Conservation (phyloP, 2,888 invertebrate genomes). For the Pollenia labialis region DNA sequence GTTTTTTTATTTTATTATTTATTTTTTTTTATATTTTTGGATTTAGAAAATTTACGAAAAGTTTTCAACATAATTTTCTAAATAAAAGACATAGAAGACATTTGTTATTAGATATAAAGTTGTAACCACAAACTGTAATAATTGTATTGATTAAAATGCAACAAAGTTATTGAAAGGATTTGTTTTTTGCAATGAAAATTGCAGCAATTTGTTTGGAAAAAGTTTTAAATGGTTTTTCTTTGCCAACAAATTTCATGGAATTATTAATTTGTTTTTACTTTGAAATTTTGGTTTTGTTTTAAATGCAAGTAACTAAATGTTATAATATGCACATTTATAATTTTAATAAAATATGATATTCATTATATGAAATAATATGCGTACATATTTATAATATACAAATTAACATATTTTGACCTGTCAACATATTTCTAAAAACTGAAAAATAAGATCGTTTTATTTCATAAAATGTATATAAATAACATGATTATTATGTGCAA, state of each 20-base stretch:
- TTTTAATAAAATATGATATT: too few relatives aligned
- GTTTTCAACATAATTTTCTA: conserved; percentile 45
- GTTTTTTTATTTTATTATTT: not conserved
- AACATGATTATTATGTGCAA: too few relatives aligned
- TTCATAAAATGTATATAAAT: too few relatives aligned
- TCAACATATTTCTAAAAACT: too few relatives aligned
- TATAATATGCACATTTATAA: too few relatives aligned
- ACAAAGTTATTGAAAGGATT: not conserved
- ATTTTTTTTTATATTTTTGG: conserved; percentile 25
- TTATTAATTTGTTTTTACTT: not conserved
- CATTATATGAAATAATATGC: too few relatives aligned
- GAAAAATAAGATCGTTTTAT: too few relatives aligned
- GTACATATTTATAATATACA: too few relatives aligned
- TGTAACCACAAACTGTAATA: not conserved
- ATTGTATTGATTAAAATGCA: conserved; percentile 6
- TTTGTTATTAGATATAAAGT: conserved; percentile 8
- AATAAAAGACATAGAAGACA: conserved; percentile 17
- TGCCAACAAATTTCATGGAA: not conserved
- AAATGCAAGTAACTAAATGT: too few relatives aligned
- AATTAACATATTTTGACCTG: too few relatives aligned
- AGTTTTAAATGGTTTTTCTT: not conserved
- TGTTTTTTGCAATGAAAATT: not conserved
- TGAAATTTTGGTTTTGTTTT: not conserved
- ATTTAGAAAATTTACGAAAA: conserved; percentile 43
- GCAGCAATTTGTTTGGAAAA: not conserved